A percentile compares a stretch with the other conserved stretches of the same genome.
Evolutionary conservation across 2,797 vertebrate species (phyloP).

Genomic region (Geotrypetes seraphini): DNA sequence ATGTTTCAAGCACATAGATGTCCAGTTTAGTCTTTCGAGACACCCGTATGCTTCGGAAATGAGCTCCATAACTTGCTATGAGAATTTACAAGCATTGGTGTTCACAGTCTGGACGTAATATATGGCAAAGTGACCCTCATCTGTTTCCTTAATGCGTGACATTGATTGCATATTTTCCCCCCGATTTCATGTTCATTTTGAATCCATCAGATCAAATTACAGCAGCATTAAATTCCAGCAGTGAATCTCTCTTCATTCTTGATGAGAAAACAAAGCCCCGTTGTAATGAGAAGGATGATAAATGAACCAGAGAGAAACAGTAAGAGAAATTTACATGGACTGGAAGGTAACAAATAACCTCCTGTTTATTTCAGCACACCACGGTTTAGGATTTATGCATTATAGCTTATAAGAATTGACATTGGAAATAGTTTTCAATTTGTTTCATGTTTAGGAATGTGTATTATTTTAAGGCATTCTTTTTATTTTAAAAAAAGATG

Average conservation of each 20-base stretch:
- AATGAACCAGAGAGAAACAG: background rate
- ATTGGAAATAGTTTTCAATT: too few relatives aligned
- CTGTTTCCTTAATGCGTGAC: background rate
- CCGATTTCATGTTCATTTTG: conserved; percentile 5
- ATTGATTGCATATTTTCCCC: background rate
- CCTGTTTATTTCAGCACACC: too few relatives aligned
- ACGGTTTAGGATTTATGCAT: too few relatives aligned
- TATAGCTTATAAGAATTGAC: too few relatives aligned
- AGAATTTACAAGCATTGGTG: conserved; percentile 16
- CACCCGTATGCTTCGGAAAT: conserved; percentile 11
- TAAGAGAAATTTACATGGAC: background rate
- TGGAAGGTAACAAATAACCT: conserved; percentile 26
- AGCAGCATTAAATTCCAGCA: background rate
- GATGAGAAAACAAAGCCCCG: background rate
- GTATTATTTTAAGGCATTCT: too few relatives aligned
- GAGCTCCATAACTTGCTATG: conserved; percentile 2
- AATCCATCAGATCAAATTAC: background rate
- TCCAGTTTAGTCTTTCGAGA: too few relatives aligned
- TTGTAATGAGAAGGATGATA: background rate
- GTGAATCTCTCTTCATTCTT: background rate
- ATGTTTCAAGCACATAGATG: too few relatives aligned
- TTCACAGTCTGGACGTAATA: conserved; percentile 13
- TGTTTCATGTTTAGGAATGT: too few relatives aligned
- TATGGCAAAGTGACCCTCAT: conserved; percentile 3
- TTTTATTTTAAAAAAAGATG: too few relatives aligned